Conservation (phyloP, 2,113 vertebrate genomes). For the Halichoerus grypus region DNA sequence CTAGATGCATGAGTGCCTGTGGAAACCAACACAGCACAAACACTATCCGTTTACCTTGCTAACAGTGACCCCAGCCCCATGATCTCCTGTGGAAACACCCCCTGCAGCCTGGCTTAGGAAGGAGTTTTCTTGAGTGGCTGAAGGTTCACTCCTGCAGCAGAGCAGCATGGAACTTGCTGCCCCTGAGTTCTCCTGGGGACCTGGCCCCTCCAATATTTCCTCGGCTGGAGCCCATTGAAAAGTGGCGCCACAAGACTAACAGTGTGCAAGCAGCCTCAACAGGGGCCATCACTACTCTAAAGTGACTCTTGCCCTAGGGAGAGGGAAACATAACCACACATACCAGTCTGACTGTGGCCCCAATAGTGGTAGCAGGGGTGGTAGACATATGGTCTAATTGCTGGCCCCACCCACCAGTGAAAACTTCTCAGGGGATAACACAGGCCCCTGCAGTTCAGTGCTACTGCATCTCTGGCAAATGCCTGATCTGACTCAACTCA, state of each 20-base stretch:
- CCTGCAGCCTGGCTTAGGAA: no score
- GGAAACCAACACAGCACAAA: no score
- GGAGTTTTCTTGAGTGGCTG: no score
- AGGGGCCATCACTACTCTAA: not conserved
- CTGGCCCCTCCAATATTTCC: not conserved
- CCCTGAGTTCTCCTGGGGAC: not conserved
- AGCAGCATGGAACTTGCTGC: not conserved
- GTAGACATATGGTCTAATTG: not conserved
- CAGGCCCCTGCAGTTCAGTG: not conserved
- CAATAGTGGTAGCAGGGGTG: not conserved
- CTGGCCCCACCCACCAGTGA: not conserved
- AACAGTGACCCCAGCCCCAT: no score
- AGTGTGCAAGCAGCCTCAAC: not conserved
- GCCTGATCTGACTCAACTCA: not conserved
- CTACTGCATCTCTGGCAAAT: not conserved
- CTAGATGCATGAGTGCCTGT: no score
- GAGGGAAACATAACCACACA: not conserved
- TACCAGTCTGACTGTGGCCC: not conserved
- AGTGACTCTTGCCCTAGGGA: not conserved
- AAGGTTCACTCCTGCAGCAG: not conserved
- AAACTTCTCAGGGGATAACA: not conserved
- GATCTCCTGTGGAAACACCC: no score
- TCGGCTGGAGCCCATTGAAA: not conserved
- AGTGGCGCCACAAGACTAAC: not conserved
- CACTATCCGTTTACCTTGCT: no score